Base-by-base conservation (phyloP, 2,888 invertebrate genomes). In the Drosophila sordidapex region DNA sequence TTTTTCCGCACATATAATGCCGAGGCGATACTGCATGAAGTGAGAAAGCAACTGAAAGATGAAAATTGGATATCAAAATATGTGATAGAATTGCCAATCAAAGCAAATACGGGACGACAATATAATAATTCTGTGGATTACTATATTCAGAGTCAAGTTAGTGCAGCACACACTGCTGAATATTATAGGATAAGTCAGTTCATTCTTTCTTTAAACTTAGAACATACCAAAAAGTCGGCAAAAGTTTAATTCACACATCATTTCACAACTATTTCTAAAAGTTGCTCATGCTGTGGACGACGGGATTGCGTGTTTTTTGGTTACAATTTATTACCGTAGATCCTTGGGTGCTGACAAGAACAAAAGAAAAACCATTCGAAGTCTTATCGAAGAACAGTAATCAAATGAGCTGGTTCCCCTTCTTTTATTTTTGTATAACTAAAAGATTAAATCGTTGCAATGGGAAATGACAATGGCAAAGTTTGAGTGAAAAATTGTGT, bases 281-380 rank as follows among this genome's bases (percentile, higher is more conserved):
- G n/a, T 1, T 43, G 6, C n/a, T 43, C 43, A 11, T n/a, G 43
- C n/a, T 11, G 2, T 43, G n/a, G 1, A 13, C 11, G 43, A 21
- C 11, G 11, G 43, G 21, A 11, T 21, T 43, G 11, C n/a, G n/a
- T 11, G 43, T 43, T 43, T 11, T 6, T 6, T 21, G 43, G 7
- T 4, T 21, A 13, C 21, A 46, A 21, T 46, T 43, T 13, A 21
- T 21, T 43, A 15, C 66, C 70, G 54, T 68, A 82, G 77, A 85
- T 85, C 82, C 76, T 87, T 88, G 80, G 68, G 73, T 76, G 73
- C 57, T 70, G 76, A 85, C 82, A 87, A 77, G 69, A 70, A 7
- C 21, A 21, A 21, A 21, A 46, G 2, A 25, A 25, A 21, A 25
- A 0, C 21, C 21, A 21, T 15, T 21, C 4, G 2, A 46, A 7